Evolutionary conservation across 2,113 vertebrate genomes (phyloP).

Genomic region (Pithys albifrons): DNA sequence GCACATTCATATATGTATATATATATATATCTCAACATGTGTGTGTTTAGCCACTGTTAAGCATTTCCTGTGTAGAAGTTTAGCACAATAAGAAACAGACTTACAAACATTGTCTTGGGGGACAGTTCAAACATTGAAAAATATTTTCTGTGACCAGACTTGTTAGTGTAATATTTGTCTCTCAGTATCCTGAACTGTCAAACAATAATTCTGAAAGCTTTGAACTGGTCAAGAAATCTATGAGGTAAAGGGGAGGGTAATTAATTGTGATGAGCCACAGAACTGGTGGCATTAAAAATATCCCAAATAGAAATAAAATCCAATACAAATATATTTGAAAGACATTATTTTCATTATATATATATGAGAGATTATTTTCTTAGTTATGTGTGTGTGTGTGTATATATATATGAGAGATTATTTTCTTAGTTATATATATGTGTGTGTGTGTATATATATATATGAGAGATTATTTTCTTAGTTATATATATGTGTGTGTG

Average conservation of each 20-base stretch:
- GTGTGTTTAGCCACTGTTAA: not conserved
- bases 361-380: not conserved
- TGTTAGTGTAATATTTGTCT: not conserved
- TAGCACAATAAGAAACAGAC: not conserved
- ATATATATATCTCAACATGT: not conserved
- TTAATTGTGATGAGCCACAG: not conserved
- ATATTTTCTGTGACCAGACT: not conserved
- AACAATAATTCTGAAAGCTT: not conserved
- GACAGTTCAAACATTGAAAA: not conserved
- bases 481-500: too few species aligned
- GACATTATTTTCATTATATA: not conserved
- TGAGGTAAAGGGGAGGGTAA: not conserved
- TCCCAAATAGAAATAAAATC: not conserved
- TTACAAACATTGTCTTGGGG: not conserved
- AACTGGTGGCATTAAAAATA: not conserved
- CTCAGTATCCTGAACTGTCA: not conserved
- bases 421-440: not conserved
- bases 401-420: not conserved
- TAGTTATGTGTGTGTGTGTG: too few species aligned
- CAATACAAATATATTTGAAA: not conserved
- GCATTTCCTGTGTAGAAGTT: not conserved
- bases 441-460: too few species aligned
- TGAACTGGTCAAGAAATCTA: not conserved
- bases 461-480: not conserved
- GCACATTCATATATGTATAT: not conserved